Base-by-base conservation (phyloP, 2,797 vertebrate species). In the Chaenodraco wilsoni region DNA sequence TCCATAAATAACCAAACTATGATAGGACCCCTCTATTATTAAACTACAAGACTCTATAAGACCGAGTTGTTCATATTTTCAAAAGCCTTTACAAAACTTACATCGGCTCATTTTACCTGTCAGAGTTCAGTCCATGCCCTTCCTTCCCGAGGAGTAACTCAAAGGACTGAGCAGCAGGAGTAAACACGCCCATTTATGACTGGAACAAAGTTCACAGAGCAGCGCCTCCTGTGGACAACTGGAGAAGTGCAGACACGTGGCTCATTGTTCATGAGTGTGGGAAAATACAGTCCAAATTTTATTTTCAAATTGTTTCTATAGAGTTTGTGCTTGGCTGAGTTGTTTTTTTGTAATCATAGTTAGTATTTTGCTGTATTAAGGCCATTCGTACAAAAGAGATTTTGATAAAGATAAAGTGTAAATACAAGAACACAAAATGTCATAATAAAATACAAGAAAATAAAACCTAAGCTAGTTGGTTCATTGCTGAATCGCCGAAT, bases 151-250 rank as follows among this genome's bases (percentile, higher is more conserved):
- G 15, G 31, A 57, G 17, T 21, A 43, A 59, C 33, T 69, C 46
- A 1, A 9, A 21, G 12, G 45, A 46, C 31, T 10, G 64, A 57
- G 43, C 31, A 0, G 19, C 15, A 21, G 19, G 40, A 65, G 12
- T 3, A 72, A 79, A 78, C 82, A 88, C 88, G 79, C 85, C 87
- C 84, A 80, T 82, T 74, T 62, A 74, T 66, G 46, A 72, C 78
- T 85, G n/a, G 89, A 87, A 64, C 90, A 93, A 94, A 94, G 93
- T 91, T 93, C 91, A 93, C 12, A 0, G 55, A n/a, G 40, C 16
- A 10, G 87, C 86, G 84, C 68, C 88, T 0, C 69, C 33, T 1
- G 74, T 48, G 89, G 75, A 9, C 70, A 59, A 0, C n/a, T 0
- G 3, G 7, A 21, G 59, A 56, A 64, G 2, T 3, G 44, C 43